These are phyloP conservation scores for Genyomyrus donnyi DNA, from an alignment of 2,113 vertebrate genomes.

Conservation along the genomic window DNA sequence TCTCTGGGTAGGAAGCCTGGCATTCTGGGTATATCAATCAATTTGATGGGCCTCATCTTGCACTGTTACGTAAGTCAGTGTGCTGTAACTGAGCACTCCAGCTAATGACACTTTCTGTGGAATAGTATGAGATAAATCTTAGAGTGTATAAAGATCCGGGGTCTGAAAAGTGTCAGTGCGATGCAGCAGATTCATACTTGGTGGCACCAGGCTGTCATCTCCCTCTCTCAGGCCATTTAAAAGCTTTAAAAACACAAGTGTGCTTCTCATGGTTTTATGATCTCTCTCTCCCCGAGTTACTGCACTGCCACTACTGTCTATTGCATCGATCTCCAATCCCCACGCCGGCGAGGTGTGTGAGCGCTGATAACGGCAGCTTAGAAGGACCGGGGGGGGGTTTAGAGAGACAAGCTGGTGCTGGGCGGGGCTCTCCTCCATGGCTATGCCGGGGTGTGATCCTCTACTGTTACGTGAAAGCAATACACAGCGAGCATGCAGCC, in stretches of 20 bases:
- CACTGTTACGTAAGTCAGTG: background rate
- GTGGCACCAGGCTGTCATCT: background rate
- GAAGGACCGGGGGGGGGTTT: background rate
- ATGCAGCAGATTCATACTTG: background rate
- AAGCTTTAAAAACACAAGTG: background rate
- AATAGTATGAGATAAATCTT: background rate
- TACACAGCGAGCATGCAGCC: background rate
- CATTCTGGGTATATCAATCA: background rate
- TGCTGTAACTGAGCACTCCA: background rate
- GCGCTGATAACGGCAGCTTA: background rate
- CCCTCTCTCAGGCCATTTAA: background rate
- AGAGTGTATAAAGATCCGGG: background rate
- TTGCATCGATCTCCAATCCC: background rate
- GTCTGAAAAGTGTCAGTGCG: background rate
- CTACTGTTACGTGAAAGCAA: background rate
- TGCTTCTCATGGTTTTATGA: background rate
- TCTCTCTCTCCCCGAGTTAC: background rate
- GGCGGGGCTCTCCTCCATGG: background rate
- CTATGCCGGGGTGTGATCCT: background rate
- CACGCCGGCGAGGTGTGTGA: background rate
- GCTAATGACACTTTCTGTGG: background rate
- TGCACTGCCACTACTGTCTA: background rate
- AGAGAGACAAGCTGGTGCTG: background rate
- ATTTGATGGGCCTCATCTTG: background rate
- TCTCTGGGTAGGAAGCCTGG: background rate